Conservation (phyloP, 2,888 invertebrate species). For the Coelopa pilipes region DNA sequence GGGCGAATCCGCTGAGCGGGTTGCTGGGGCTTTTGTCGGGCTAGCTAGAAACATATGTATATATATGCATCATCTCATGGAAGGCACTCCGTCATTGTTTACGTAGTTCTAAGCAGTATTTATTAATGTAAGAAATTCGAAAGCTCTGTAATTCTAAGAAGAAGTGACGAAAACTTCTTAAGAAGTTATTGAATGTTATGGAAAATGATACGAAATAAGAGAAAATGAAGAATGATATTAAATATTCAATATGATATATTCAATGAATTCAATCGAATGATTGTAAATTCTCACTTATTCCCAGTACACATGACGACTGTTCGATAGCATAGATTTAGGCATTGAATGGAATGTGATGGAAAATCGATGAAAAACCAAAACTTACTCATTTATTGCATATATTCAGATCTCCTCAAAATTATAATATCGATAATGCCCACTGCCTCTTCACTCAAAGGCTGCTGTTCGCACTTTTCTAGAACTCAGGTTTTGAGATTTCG, state of each 20-base stretch:
- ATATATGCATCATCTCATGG: neutral
- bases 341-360: no score
- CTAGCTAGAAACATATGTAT: neutral
- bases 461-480: no score
- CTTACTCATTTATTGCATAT: no score
- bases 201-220: neutral
- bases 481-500: no score
- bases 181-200: neutral
- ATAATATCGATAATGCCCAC: no score
- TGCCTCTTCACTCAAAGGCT: no score
- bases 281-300: no score
- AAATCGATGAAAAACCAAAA: no score
- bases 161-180: neutral
- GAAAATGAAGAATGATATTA: neutral
- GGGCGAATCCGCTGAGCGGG: neutral
- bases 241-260: neutral
- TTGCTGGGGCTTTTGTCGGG: slow-evolving; percentile 15
- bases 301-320: no score
- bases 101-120: neutral
- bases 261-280: no score
- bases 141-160: neutral
- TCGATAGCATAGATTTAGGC: no score
- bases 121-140: neutral
- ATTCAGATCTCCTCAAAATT: no score
- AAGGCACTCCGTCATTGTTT: neutral